Evolutionary conservation across 2,797 vertebrate species (phyloP), one percentile per base, ranked within the genome.

Genomic region (Podarcis lilfordi): DNA sequence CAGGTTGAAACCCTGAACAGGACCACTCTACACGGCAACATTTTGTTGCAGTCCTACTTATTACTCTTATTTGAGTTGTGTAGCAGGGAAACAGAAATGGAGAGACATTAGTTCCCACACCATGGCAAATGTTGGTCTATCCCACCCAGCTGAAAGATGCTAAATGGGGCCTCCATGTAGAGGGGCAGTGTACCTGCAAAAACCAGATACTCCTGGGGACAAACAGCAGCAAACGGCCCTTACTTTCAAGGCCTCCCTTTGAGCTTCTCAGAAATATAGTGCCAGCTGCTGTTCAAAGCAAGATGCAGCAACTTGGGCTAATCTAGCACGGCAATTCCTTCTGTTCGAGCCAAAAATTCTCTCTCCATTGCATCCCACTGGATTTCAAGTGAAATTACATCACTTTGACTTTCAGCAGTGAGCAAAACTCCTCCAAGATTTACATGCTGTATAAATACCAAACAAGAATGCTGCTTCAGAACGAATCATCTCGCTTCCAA

Each of bases 381-480:
- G 82, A 71, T 85, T 85, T 85, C 82, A 85, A 74, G 68, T 55
- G 45, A 37, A 80, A 64, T 80, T 85, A 45, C 35, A 85, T 89
- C 82, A 64, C 35, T 19, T 80, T 74, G 35, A 74, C 37, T 88
- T 64, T 74, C 75, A 84, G 43, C 77, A 45, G 27, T 74, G 37
- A 80, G 21, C 66, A 85, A 66, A 74, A 75, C 23, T 50, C 88
- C 50, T 85, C 88, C 69, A 74, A 74, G 76, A 74, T 40, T 7
- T 74, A 64, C 50, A 66, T 80, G 23, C 55, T 66, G 32, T 32
- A 25, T 80, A 80, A 55, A 80, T 61, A 61, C 45, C 43, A 32
- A 72, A 45, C 55, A 74, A 80, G 32, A 74, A 64, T 45, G 37
- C 35, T 35, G 35, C 21, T 64, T 80, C 37, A 74, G 86, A 68